These are phyloP conservation scores for Loripinus fragilis DNA, from an alignment of 2,888 invertebrate species.

Conservation along the genomic window DNA sequence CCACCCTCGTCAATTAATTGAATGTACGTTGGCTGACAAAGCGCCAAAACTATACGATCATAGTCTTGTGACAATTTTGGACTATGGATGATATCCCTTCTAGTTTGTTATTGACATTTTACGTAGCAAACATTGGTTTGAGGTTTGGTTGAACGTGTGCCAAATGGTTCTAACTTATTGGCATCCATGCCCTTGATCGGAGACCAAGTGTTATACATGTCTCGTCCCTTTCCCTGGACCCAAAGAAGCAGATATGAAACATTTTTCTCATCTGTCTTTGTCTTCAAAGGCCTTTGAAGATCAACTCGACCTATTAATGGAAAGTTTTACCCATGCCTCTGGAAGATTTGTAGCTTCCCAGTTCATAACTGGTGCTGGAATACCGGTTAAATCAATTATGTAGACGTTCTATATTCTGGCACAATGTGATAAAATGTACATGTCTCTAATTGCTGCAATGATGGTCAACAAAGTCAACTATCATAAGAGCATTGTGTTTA, in stretches of 20 bases:
- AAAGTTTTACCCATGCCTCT: slow-evolving; percentile 5
- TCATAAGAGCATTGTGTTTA: too few species aligned
- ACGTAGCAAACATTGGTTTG: neutral
- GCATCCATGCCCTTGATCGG: too few species aligned
- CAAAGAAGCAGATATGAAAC: neutral
- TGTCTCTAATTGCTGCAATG: too few species aligned
- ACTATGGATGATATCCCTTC: neutral
- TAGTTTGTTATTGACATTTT: neutral
- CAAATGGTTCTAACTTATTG: too few species aligned
- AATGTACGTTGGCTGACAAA: neutral
- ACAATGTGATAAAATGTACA: too few species aligned
- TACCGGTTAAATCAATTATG: too few species aligned
- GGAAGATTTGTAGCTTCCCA: too few species aligned
- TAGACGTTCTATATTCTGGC: too few species aligned
- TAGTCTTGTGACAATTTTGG: neutral
- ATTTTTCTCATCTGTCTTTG: neutral
- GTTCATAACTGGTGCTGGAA: too few species aligned
- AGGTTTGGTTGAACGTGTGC: neutral
- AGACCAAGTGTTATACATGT: too few species aligned
- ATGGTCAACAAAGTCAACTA: too few species aligned
- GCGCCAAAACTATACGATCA: neutral
- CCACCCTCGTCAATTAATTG: neutral
- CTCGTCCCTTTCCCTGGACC: neutral
- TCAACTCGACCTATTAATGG: neutral
- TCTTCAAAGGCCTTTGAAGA: neutral